Evolutionary conservation across 2,888 invertebrate genomes (phyloP), one percentile per base, ranked within the genome.

Genomic region (Pardosa pseudoannulata): DNA sequence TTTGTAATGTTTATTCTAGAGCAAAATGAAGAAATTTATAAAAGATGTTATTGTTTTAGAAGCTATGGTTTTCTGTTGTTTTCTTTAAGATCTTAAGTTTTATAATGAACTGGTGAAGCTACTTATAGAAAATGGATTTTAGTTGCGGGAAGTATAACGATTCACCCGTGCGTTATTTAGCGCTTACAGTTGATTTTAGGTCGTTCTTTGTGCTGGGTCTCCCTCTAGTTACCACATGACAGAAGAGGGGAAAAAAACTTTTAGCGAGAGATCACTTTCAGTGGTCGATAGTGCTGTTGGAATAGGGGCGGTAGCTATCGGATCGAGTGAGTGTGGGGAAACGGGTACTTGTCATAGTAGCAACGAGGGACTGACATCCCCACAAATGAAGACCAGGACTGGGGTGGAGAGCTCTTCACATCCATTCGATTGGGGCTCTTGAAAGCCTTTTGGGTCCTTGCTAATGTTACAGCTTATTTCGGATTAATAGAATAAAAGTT

Each of bases 351-450:
- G 56, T 56, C 56, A 56, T 23, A 56, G 56, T 56, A 23, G 56
- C 56, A 56, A 56, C 56, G 23, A 56, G 56, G 41, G 56, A 23
- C 56, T 56, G 56, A 56, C 23, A 56, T 56, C 23, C 56, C 23
- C 23, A 56, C 56, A 56, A 56, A 56, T 56, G 56, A 56, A 56
- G 56, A 56, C 23, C 3, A 56, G 56, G 11, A 56, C n/a, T 19
- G 56, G 56, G 56, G 56, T 23, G 56, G 56, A 56, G 56, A 56
- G 16, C 16, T 46, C 46, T 56, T 56, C 56, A 56, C 56, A 23
- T 56, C 23, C 23, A 56, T 56, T 56, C 56, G 56, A 56, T 11
- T 23, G 23, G 23, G 56, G 23, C 1, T 23, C 56, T 46, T 46
- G 2, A 6, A 16, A 16, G 46, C 46, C 16, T 56, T 56, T 16